Base-by-base conservation (phyloP, 2,888 invertebrate genomes). In the Lacanobia wlatinum region DNA sequence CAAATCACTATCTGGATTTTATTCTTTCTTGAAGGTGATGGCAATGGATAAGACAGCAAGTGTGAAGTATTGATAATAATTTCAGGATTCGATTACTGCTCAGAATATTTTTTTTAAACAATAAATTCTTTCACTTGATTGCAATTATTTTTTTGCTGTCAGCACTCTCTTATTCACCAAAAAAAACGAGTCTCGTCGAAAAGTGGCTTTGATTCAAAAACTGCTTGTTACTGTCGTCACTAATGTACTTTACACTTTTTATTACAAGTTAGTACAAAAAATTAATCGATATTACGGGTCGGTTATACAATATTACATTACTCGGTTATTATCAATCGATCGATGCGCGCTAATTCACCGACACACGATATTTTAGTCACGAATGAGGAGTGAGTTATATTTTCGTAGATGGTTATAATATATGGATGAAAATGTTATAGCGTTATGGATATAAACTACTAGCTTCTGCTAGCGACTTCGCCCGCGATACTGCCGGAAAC, bases 281-380 rank as follows among this genome's bases (percentile, higher is more conserved):
- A 58, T 10, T 56, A 68, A 80, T 73, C 40, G 70, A 64, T 83
- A 60, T 65, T 67, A 83, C 82, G 67, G 73, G 83, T 80, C 38
- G 28, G 80, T 82, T 82, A 82, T 76, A 76, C 76, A 82, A 82
- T 65, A 76, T 80, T 65, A 78, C 83, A 78, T 82, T 79, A 75
- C 38, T 73, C 40, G 38, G 40, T 38, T 64, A 62, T 68, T 79
- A 82, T 76, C 72, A 80, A 83, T 60, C 83, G 70, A 69, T 72
- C 76, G 82, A 70, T 64, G 64, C 80, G 82, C 82, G 60, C 82
- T 82, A 65, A 43, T 76, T 80, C 76, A 34, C 80, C 43, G 50
- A 63, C 53, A 74, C 80, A 82, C 80, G 75, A 75, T 79, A 70
- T 58, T 52, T 48, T n/a, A 48, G 70, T 79, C 80, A 82, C 83